Percentiles rank a stretch among this genome's conserved stretches.
Conservation (phyloP, 2,888 invertebrate species). For the Drosophila flavopinicola region DNA sequence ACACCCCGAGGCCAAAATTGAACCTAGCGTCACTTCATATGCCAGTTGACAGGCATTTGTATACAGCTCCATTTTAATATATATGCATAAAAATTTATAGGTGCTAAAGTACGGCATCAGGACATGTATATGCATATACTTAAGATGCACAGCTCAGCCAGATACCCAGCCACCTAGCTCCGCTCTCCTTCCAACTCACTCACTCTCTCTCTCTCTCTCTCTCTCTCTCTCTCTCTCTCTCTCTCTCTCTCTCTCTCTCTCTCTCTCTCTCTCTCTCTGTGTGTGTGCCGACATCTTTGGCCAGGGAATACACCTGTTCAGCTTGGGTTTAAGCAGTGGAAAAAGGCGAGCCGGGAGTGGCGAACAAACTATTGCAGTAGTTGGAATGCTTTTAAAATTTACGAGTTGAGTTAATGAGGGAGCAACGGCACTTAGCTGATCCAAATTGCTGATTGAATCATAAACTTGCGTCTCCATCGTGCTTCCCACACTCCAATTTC, state of each 20-base stretch:
- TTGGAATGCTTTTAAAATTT: conserved; percentile 54
- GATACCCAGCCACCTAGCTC: background rate
- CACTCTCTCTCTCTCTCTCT: background rate
- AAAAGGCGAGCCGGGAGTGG: background rate
- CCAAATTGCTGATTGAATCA: conserved; percentile 56
- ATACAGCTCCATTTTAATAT: conserved; percentile 59
- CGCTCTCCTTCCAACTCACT: background rate
- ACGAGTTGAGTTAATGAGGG: conserved; percentile 57
- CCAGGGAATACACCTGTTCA: conserved; percentile 34
- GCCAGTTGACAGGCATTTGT: conserved; percentile 57
- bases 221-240: background rate
- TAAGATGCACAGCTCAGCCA: conserved; percentile 40
- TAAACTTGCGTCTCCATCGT: conserved; percentile 24
- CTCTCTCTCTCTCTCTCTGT: too few relatives aligned
- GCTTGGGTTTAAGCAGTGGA: background rate
- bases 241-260: background rate
- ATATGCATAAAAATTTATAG: conserved; percentile 77
- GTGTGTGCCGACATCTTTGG: conserved; percentile 18
- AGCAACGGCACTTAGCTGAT: conserved; percentile 45
- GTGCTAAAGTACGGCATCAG: conserved; percentile 72
- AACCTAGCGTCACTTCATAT: conserved; percentile 10
- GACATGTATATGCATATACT: conserved; percentile 67
- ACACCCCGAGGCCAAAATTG: background rate
- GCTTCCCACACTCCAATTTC: conserved; percentile 12
- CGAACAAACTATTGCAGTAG: conserved; percentile 47